Evolutionary conservation across 2,797 vertebrate species (phyloP), one percentile per base, ranked within the genome.

Genomic region (Enteromius mattozi): DNA sequence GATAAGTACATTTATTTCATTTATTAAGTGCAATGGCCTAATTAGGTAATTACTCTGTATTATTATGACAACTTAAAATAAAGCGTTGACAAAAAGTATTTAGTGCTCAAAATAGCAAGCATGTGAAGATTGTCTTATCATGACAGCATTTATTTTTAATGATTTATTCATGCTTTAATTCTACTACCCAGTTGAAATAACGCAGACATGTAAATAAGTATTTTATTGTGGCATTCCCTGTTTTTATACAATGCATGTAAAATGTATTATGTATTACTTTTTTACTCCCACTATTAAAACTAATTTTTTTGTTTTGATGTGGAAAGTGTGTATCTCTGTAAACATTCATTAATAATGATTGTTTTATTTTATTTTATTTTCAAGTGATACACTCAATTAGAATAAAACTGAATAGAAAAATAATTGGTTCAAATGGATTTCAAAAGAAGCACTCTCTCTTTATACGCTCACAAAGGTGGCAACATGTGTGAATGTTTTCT

Each of bases 401-500:
- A 85, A 82, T 80, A 83, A 75, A 82, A 87, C 51, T 35, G 1
- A 69, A 56, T 40, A n/a, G 79, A 68, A 59, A 80, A 49, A 42
- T 16, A 80, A 45, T 40, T 40, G 74, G 65, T 71, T 81, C 16
- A 37, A 83, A 63, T 72, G 45, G 79, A 72, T 24, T 61, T 78
- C 14, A 76, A 56, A 79, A 71, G 56, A 80, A 54, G 37, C 47
- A 35, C 77, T 80, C 69, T 33, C 1, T 45, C 63, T 86, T 74
- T 85, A 49, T 85, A 69, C 59, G 65, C 45, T 47, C 49, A 61
- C 80, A 80, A 74, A 80, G n/a, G 47, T 56, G 71, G 71, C 75
- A 88, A 78, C 56, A 80, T 86, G 83, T 85, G 76, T 87, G 83
- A 85, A 78, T 88, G 82, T 86, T 85, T 88, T 86, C 82, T 88